A percentile compares a stretch with the other conserved stretches of the same genome.
Conservation (phyloP, 2,888 invertebrate species). For the Formica aserva region DNA sequence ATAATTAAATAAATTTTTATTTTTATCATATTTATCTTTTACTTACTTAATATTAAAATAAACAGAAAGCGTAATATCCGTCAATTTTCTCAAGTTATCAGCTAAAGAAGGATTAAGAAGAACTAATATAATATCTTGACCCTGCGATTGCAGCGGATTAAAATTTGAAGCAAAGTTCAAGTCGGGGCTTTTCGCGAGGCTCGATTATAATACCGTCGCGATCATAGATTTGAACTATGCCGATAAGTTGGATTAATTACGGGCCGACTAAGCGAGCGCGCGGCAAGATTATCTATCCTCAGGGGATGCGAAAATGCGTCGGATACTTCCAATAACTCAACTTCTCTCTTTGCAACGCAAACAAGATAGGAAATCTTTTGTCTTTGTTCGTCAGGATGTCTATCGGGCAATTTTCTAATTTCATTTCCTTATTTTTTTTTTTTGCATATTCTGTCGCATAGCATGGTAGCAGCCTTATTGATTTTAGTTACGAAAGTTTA, state of each 20-base stretch:
- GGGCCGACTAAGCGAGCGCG: conserved; percentile 2
- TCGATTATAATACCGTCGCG: conserved; percentile 36
- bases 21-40: background rate
- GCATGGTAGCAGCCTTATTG: conserved; percentile 16
- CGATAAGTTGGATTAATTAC: conserved; percentile 40
- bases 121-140: background rate
- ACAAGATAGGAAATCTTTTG: conserved; percentile 12
- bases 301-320: conserved; percentile 21
- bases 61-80: background rate
- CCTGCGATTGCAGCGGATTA: conserved; percentile 3
- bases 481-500: conserved; percentile 50
- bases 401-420: conserved; percentile 27
- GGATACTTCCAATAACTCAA: conserved; percentile 40
- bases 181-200: conserved; percentile 14
- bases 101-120: background rate
- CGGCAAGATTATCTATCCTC: conserved; percentile 20
- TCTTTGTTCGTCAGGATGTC: background rate
- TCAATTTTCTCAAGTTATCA: background rate
- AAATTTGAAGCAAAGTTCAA: conserved; percentile 8
- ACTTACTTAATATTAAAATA: background rate
- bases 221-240: conserved; percentile 37
- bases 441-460: background rate
- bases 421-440: conserved; percentile 7
- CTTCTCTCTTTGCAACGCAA: conserved; percentile 21
- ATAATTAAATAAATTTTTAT: background rate